phyloP scores from a whole-genome alignment of 2,113 vertebrate genomes.

The Bostrychus sinensis region DNA sequence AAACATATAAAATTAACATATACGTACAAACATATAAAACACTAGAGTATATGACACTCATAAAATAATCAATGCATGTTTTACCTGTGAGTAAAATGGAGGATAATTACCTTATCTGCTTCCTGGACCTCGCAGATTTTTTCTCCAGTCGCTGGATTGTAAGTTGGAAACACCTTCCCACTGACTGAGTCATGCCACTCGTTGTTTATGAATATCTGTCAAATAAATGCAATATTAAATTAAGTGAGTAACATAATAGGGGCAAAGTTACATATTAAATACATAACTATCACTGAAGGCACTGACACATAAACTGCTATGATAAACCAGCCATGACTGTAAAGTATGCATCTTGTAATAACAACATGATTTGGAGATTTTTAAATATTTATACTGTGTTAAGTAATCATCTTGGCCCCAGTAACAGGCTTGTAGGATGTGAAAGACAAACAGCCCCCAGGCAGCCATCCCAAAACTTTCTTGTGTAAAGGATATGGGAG shows the following conservation, averaged over 20 bases:
- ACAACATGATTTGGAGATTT: slow-evolving; percentile 1
- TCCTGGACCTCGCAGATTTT: slow-evolving; percentile 97
- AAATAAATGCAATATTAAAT: slow-evolving; percentile 28
- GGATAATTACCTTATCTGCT: slow-evolving; percentile 90
- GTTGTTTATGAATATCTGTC: slow-evolving; percentile 97
- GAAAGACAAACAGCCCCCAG: slow-evolving; percentile 41
- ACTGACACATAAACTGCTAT: not conserved
- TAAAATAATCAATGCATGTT: not conserved
- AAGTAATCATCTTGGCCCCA: slow-evolving; percentile 28
- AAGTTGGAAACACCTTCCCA: slow-evolving; percentile 88
- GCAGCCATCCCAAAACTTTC: slow-evolving; percentile 38
- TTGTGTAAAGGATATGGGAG: slow-evolving; percentile 70
- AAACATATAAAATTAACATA: not conserved
- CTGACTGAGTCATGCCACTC: slow-evolving; percentile 97
- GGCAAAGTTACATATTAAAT: not conserved
- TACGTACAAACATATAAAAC: too few species aligned
- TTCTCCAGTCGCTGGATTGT: slow-evolving; percentile 93
- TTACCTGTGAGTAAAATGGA: not conserved
- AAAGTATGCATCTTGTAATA: slow-evolving; percentile 6
- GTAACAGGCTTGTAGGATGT: slow-evolving; percentile 21
- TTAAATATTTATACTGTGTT: slow-evolving; percentile 28
- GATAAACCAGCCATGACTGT: not conserved
- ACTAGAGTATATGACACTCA: too few species aligned
- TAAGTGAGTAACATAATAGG: not conserved
- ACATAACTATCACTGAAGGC: not conserved